phyloP scores from a whole-genome alignment of 2,113 vertebrate genomes.

The Emydura subglobosa region DNA sequence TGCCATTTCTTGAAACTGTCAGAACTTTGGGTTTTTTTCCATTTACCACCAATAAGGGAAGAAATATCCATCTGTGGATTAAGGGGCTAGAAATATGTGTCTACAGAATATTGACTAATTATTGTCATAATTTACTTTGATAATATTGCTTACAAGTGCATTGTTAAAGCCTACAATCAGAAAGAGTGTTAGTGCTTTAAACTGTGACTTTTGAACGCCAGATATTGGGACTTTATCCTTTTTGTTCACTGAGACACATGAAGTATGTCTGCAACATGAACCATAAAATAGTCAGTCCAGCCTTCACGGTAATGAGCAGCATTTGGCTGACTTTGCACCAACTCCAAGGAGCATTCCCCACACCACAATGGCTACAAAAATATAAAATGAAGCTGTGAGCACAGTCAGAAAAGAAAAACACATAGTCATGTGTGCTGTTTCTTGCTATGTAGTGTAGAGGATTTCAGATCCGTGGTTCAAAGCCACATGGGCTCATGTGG shows the following conservation, averaged over 20 bases:
- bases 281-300: background rate
- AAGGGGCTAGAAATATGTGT: background rate
- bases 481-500: background rate
- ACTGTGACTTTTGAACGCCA: rapidly evolving
- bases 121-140: background rate
- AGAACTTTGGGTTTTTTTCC: rapidly evolving
- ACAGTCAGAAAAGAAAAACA: background rate
- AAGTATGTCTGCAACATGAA: background rate
- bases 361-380: background rate
- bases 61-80: background rate
- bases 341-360: background rate
- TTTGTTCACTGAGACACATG: background rate
- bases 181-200: background rate
- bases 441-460: rapidly evolving
- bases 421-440: rapidly evolving
- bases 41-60: background rate
- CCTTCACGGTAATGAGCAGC: background rate
- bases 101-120: background rate
- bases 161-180: background rate
- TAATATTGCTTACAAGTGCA: background rate
- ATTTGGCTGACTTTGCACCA: rapidly evolving
- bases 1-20: background rate
- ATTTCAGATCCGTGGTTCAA: background rate
- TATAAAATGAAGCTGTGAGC: background rate
- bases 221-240: background rate